A percentile compares a stretch with the other conserved stretches of the same genome.
phyloP scores from a whole-genome alignment of 2,797 vertebrate genomes.

The Hemitrygon akajei region DNA sequence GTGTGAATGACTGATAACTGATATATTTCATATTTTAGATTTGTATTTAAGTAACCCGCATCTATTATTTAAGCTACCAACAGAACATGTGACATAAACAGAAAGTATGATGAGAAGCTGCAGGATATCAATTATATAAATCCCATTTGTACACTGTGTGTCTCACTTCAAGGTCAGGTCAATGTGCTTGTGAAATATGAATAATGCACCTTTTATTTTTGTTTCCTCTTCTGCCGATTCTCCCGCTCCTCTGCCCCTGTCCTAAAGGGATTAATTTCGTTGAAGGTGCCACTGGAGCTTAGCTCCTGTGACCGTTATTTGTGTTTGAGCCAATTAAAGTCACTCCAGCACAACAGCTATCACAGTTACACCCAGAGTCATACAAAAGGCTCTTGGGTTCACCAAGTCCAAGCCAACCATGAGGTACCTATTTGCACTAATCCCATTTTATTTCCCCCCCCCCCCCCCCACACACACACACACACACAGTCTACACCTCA shows the following conservation, averaged over 20 bases:
- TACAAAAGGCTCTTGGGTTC: too few relatives aligned
- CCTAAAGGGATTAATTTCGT: not conserved
- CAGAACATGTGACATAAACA: conserved; percentile 9
- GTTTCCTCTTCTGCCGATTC: not conserved
- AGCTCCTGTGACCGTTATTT: not conserved
- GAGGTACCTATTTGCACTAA: too few relatives aligned
- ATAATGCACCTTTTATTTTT: not conserved
- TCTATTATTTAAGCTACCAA: conserved; percentile 32
- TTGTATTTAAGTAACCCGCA: conserved; percentile 15
- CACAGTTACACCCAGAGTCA: not conserved
- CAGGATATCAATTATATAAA: conserved; percentile 23
- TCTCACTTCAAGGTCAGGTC: conserved; percentile 9
- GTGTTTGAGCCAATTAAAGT: not conserved
- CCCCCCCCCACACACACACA: too few relatives aligned
- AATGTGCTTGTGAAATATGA: not conserved
- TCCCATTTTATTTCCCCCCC: not conserved
- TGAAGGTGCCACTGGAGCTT: not conserved
- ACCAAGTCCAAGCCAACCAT: too few relatives aligned
- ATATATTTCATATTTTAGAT: conserved; percentile 17
- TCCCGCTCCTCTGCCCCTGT: not conserved
- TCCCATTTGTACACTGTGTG: not conserved
- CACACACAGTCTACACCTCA: not conserved
- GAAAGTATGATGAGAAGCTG: not conserved
- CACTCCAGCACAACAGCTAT: not conserved
- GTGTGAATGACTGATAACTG: not conserved